Conservation (phyloP, 2,797 vertebrate species). For the Remorina albescens region DNA sequence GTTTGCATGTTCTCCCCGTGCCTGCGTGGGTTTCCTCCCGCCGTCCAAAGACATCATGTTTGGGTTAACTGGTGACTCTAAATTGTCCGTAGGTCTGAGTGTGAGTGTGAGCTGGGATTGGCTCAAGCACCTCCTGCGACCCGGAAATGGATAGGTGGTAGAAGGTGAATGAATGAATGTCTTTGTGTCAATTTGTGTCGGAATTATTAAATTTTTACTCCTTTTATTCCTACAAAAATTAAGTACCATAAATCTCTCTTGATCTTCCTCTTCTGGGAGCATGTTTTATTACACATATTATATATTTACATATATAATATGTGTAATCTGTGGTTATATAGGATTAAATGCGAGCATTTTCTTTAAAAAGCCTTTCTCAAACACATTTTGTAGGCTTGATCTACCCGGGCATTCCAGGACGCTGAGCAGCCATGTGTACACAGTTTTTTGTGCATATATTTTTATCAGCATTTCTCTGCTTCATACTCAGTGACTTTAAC, state of each 20-base stretch:
- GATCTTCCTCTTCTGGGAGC: background rate
- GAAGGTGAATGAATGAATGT: no score
- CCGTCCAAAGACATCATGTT: no score
- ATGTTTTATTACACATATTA: background rate
- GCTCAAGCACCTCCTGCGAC: no score
- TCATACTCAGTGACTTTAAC: conserved; percentile 34
- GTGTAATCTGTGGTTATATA: background rate
- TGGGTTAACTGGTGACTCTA: no score
- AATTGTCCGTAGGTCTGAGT: no score
- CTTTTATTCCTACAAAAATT: background rate
- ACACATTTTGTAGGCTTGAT: conserved; percentile 17
- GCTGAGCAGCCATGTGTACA: conserved; percentile 26
- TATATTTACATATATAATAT: conserved; percentile 6
- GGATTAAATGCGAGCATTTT: background rate
- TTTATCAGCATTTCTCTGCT: conserved; percentile 30
- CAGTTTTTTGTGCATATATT: conserved; percentile 18
- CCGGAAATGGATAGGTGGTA: no score
- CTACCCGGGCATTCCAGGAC: conserved; percentile 24
- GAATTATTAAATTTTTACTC: background rate
- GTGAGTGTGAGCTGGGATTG: no score
- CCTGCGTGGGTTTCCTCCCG: no score
- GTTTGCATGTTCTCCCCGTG: no score
- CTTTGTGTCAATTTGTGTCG: background rate
- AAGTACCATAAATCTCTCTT: background rate
- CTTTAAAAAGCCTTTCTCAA: conserved; percentile 26